Conservation (phyloP, 2,888 invertebrate species). For the Exocentrus adspersus region DNA sequence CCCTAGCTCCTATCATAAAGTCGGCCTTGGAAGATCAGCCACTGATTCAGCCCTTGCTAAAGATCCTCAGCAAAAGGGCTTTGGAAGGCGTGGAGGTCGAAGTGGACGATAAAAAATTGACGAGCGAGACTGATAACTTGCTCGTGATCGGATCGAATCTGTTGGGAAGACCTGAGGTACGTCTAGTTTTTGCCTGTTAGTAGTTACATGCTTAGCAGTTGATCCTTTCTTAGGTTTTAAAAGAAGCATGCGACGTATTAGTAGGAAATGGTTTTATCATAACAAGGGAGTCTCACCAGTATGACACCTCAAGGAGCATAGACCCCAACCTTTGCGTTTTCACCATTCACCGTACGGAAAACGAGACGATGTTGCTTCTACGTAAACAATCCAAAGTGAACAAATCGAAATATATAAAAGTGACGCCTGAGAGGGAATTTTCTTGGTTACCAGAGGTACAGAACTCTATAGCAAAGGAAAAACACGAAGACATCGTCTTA, state of each 20-base stretch:
- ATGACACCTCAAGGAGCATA: constrained; percentile 52
- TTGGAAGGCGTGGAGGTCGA: constrained; percentile 64
- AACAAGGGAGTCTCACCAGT: constrained; percentile 68
- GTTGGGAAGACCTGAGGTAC: constrained; percentile 62
- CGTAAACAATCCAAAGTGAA: constrained; percentile 29
- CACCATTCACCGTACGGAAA: constrained; percentile 64
- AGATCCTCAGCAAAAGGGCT: constrained; percentile 61
- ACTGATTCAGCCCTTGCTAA: constrained; percentile 73
- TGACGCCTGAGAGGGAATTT: neutral
- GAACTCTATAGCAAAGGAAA: constrained; percentile 54
- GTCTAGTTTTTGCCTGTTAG: neutral
- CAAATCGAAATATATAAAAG: constrained; percentile 6
- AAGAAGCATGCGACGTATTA: constrained; percentile 30
- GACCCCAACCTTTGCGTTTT: constrained; percentile 54
- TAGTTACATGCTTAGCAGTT: neutral
- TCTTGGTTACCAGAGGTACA: constrained; percentile 67
- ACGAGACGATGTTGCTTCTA: constrained; percentile 68
- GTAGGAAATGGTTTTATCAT: constrained; percentile 71
- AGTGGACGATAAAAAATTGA: constrained; percentile 71
- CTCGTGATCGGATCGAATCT: constrained; percentile 59
- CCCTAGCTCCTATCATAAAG: constrained; percentile 68
- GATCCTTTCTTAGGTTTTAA: constrained; percentile 40
- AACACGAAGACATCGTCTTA: constrained; percentile 69
- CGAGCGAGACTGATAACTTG: constrained; percentile 51
- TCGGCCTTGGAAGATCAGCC: constrained; percentile 75